Percentiles rank a stretch among this genome's conserved stretches.
Evolutionary conservation across 2,113 vertebrate genomes (phyloP).

Genomic region (Osmerus eperlanus): DNA sequence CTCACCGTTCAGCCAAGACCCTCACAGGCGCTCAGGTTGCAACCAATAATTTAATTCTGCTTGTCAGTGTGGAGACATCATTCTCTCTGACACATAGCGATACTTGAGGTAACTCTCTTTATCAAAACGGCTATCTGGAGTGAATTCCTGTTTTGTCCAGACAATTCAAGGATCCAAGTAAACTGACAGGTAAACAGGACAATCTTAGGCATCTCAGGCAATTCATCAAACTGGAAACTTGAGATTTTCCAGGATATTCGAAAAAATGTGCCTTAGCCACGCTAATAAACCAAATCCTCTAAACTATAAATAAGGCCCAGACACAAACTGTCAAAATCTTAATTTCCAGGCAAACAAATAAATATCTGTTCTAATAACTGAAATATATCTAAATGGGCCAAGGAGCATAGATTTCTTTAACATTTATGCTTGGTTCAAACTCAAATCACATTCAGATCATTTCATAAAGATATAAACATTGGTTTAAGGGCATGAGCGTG

Average conservation of each 20-base stretch:
- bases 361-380: neutral
- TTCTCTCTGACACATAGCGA: conserved; percentile 35
- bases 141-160: conserved; percentile 23
- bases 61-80: conserved; percentile 44
- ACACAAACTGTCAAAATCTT: conserved; percentile 29
- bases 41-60: conserved; percentile 51
- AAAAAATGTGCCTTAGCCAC: neutral
- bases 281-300: neutral
- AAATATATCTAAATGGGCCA: conserved; percentile 29
- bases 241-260: neutral
- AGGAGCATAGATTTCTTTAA: conserved; percentile 45
- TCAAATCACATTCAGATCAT: neutral
- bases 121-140: conserved; percentile 8
- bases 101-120: conserved; percentile 27
- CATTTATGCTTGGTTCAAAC: conserved; percentile 45
- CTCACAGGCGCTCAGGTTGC: conserved; percentile 33
- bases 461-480: too few species aligned
- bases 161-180: conserved; percentile 12
- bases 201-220: neutral
- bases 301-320: conserved; percentile 12
- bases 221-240: neutral
- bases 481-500: too few species aligned
- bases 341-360: conserved; percentile 31
- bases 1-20: conserved; percentile 48
- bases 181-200: neutral